Conservation (phyloP, 2,888 invertebrate species). For the Pseudeuparius sepicola region DNA sequence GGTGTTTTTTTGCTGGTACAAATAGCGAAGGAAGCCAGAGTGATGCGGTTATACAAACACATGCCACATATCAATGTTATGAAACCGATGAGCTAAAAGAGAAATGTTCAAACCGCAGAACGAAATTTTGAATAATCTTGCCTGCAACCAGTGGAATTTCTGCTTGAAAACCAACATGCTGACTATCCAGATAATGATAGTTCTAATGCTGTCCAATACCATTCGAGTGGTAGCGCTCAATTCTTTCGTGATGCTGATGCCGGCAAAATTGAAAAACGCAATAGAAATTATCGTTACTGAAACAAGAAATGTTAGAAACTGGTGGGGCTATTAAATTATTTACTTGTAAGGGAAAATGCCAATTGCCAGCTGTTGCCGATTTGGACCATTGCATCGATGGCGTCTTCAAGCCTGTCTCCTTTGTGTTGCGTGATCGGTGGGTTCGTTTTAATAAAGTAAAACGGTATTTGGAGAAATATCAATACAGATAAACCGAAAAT, state of each 20-base stretch:
- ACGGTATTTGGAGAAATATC: conserved; percentile 55
- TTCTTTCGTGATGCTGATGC: conserved; percentile 76
- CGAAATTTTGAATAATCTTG: too few species aligned
- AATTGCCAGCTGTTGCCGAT: conserved; percentile 56
- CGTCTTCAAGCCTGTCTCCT: conserved; percentile 69
- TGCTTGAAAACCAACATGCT: conserved; percentile 71
- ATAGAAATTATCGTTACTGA: conserved; percentile 74
- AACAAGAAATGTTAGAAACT: conserved; percentile 30
- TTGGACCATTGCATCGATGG: conserved; percentile 75
- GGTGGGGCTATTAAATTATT: too few species aligned
- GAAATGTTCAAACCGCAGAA: conserved; percentile 7
- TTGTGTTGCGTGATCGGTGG: conserved; percentile 70
- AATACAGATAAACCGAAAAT: conserved; percentile 60
- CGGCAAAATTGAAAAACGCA: conserved; percentile 59
- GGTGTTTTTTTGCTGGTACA: too few species aligned
- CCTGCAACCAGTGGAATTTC: conserved; percentile 65
- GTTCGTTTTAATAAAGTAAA: conserved; percentile 71
- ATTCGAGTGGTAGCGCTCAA: conserved; percentile 61
- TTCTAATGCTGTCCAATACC: conserved; percentile 44
- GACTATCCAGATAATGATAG: conserved; percentile 82
- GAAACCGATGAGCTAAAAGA: conserved; percentile 62
- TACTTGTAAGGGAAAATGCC: conserved; percentile 56
- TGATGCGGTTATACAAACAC: conserved; percentile 62
- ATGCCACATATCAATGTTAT: conserved; percentile 66
- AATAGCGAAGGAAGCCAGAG: conserved; percentile 26